Percentiles rank a stretch among this genome's conserved stretches.
phyloP scores from a whole-genome alignment of 2,888 invertebrate species.

The Pyrrhia umbra region DNA sequence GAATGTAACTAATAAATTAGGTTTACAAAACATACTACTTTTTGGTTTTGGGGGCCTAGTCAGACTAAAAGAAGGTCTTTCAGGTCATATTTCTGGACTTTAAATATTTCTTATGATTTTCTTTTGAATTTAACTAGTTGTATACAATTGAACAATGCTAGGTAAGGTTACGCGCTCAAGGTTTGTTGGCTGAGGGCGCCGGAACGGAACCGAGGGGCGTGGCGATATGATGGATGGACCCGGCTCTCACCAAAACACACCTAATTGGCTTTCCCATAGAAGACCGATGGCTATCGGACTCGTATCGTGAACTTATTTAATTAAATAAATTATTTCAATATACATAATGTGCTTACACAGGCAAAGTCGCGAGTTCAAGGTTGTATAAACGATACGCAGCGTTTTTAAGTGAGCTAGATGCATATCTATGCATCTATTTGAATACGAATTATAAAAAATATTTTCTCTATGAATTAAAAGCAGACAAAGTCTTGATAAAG shows the following conservation, averaged over 20 bases:
- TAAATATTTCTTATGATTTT: constrained; percentile 5
- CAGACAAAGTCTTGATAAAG: no score
- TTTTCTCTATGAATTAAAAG: no score
- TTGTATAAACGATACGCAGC: background rate
- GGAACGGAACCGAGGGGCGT: constrained; percentile 80
- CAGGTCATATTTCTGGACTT: no score
- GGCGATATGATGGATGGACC: constrained; percentile 83
- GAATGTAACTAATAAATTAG: no score
- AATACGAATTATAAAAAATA: background rate
- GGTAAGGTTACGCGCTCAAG: constrained; percentile 61
- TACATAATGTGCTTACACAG: constrained; percentile 40
- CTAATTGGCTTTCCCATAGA: constrained; percentile 86
- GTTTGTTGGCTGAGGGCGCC: constrained; percentile 68
- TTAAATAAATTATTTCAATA: constrained; percentile 58
- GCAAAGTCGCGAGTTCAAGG: constrained; percentile 37
- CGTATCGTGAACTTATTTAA: constrained; percentile 61
- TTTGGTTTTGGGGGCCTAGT: no score
- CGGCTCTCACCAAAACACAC: constrained; percentile 82
- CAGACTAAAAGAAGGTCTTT: no score
- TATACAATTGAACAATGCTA: constrained; percentile 60
- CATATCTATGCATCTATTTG: background rate
- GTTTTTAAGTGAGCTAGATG: background rate
- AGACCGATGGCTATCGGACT: constrained; percentile 74
- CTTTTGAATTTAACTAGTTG: constrained; percentile 31
- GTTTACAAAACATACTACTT: no score